Conservation (phyloP, 2,888 invertebrate genomes). For the Hirtodrosophila alboralis region DNA sequence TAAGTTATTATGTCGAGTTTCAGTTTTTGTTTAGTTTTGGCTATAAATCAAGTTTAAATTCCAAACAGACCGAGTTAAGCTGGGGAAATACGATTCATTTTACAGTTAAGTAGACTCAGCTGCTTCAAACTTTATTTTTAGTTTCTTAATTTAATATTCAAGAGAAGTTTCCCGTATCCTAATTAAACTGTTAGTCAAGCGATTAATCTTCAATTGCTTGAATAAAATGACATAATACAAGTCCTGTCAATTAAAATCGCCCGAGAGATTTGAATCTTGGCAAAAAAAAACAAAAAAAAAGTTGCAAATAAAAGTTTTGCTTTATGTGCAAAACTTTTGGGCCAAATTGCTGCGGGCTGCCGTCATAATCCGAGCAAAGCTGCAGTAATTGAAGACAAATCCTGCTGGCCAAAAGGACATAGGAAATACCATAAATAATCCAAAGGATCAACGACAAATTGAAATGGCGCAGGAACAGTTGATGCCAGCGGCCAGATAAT, state of each 20-base stretch:
- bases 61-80: background rate
- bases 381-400: constrained; percentile 65
- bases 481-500: constrained; percentile 71
- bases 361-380: constrained; percentile 34
- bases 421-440: constrained; percentile 52
- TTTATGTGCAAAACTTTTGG: constrained; percentile 47
- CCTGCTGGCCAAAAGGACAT: constrained; percentile 34
- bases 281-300: constrained; percentile 7
- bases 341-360: constrained; percentile 64
- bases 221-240: constrained; percentile 1
- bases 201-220: constrained; percentile 24
- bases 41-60: constrained; percentile 1
- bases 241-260: constrained; percentile 37
- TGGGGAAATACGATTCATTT: background rate
- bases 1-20: constrained; percentile 20
- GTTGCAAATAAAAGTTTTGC: constrained; percentile 29
- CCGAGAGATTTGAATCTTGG: constrained; percentile 3
- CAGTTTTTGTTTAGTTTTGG: background rate
- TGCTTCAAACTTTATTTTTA: no score
- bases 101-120: no score
- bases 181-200: constrained; percentile 15
- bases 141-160: background rate
- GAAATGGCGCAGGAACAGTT: constrained; percentile 42
- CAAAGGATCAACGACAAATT: constrained; percentile 59
- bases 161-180: background rate